A percentile compares a stretch with the other conserved stretches of the same genome.
Evolutionary conservation across 2,113 vertebrate genomes (phyloP).

Genomic region (Ammodytes dubius): DNA sequence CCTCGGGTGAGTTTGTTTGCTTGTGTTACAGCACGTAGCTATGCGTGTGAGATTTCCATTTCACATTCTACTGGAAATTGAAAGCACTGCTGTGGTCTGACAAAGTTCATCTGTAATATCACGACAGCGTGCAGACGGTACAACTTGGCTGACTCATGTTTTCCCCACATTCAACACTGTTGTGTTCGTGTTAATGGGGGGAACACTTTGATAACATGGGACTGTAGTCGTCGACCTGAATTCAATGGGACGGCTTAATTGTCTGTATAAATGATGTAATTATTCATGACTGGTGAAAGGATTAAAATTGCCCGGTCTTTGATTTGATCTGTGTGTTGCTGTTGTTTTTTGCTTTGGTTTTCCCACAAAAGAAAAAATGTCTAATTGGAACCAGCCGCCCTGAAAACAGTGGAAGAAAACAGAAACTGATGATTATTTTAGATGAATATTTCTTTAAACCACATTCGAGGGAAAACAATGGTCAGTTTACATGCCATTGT

Average conservation of each 20-base stretch:
- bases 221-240: slow-evolving; percentile 43
- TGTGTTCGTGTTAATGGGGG: slow-evolving; percentile 35
- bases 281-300: slow-evolving; percentile 60
- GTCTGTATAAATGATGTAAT: slow-evolving; percentile 72
- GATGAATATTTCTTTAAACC: neutral
- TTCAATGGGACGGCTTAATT: slow-evolving; percentile 63
- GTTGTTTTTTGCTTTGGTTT: neutral
- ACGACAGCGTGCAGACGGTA: neutral
- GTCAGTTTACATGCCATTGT: neutral
- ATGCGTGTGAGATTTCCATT: slow-evolving; percentile 51
- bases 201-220: slow-evolving; percentile 36
- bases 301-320: slow-evolving; percentile 79
- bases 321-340: slow-evolving; percentile 21
- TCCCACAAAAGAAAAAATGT: neutral
- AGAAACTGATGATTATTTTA: neutral
- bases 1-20: slow-evolving; percentile 31
- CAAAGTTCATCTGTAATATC: slow-evolving; percentile 2
- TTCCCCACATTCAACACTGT: slow-evolving; percentile 24
- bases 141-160: slow-evolving; percentile 31
- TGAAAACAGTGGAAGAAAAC: neutral
- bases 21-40: slow-evolving; percentile 46
- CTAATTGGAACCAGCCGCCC: neutral
- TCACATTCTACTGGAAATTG: slow-evolving; percentile 4
- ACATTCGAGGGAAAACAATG: neutral
- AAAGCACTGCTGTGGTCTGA: slow-evolving; percentile 27